Evolutionary conservation across 2,797 vertebrate species (phyloP), one percentile per base, ranked within the genome.

Genomic region (Chrysolophus pictus): DNA sequence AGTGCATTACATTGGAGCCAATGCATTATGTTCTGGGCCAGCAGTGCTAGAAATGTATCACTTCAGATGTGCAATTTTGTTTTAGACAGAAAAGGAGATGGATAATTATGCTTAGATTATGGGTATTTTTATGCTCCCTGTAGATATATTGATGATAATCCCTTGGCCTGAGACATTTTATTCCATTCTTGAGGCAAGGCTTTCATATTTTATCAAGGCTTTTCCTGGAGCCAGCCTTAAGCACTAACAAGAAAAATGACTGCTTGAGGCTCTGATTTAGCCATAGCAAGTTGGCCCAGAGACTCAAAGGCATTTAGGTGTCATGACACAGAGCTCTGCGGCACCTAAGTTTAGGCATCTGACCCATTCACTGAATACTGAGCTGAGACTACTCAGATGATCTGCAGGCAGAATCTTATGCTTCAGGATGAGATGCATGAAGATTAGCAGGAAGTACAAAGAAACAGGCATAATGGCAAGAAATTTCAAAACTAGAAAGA

Each of bases 201-300:
- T 89, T 95, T 93, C 47, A 63, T 89, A 90, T 93, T 91, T 95
- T 91, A 93, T 90, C 69, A 93, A 90, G 90, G 68, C 44, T 95
- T 92, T 94, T 88, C 71, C 77, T 70, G 56, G 42, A 87, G 78
- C 65, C 84, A 85, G 56, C 84, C 82, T 88, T 86, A 89, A 96
- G 90, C 84, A 46, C 49, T 79, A 91, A 62, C 78, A 89, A 90
- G 79, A 89, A 91, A 89, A 93, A 90, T 42, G 21, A 63, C 49
- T 76, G 53, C 67, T 81, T 68, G 42, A 84, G 62, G 51, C 41
- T 41, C 80, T 91, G 64, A 77, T 89, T 91, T 74, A 87, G 53
- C 53, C 33, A 60, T 72, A 93, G n/a, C 59, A 84, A 39, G 29
- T 58, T 79, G 81, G 42, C 44, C 56, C 53, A 69, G 74, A 76